Evolutionary conservation across 2,113 vertebrate species (phyloP), one percentile per base, ranked within the genome.

Genomic region (Laticauda colubrina): DNA sequence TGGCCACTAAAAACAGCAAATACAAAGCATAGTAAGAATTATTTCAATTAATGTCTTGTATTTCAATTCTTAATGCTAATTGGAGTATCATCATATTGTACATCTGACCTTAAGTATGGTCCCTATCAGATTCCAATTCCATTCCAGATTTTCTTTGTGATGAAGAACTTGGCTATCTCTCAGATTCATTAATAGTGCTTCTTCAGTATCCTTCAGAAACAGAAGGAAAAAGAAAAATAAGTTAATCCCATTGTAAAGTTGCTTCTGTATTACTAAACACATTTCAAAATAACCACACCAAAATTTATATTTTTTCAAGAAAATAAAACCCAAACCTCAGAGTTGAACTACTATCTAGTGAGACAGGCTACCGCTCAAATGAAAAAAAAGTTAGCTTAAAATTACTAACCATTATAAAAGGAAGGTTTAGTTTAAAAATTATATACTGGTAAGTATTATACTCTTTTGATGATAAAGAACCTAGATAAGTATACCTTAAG

Each of bases 61-160:
- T 21, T 57, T 8, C 20, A 53, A n/a, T 43, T 48, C 5, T 92
- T 75, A 75, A 88, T 11, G 14, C 12, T 34, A 5, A n/a, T 56
- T 34, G 43, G 88, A 10, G 0, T n/a, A 89, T 1, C 23, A 93
- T 87, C 94, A 91, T 59, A 54, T 34, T 81, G 34, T 43, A 81
- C 95, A 57, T 24, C 94, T 95, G 93, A 99, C 99, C 98, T 99
- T 99, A 87, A 99, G 97, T 97, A 99, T 99, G 95, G 99, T 99
- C 93, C 98, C 98, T 91, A 99, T 99, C 15, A 99, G 98, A 97
- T 99, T 97, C 99, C 99, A 99, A 96, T 99, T 99, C 99, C 99
- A 99, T 26, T 99, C 98, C 93, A 99, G 98, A 97, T 99, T 99
- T 95, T 99, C 98, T 96, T 99, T 99, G 97, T 99, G 99, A 97